phyloP scores from a whole-genome alignment of 2,888 invertebrate genomes.

The Ligdia adustata region DNA sequence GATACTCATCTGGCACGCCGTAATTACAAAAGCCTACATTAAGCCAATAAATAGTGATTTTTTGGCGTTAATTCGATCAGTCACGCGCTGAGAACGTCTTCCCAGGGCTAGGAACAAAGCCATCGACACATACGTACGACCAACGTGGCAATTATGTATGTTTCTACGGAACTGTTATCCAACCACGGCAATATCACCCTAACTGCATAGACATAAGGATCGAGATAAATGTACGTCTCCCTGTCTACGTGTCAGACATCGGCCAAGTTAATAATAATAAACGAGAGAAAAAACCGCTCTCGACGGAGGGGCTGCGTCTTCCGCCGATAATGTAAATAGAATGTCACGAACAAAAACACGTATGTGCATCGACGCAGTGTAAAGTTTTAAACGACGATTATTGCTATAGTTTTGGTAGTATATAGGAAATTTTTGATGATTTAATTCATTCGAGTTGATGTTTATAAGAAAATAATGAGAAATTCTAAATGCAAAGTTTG shows the following conservation, averaged over 20 bases:
- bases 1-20: not conserved
- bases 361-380: slow-evolving; percentile 44
- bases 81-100: slow-evolving; percentile 30
- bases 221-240: no score
- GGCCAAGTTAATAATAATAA: slow-evolving; percentile 80
- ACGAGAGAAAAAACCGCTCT: slow-evolving; percentile 73
- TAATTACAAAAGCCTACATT: slow-evolving; percentile 3
- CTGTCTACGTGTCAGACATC: slow-evolving; percentile 42
- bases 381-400: slow-evolving; percentile 42
- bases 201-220: no score
- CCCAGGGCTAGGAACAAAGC: slow-evolving; percentile 30
- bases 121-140: slow-evolving; percentile 21
- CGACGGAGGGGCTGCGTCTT: slow-evolving; percentile 75
- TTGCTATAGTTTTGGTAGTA: slow-evolving; percentile 15
- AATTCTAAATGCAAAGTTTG: slow-evolving; percentile 32
- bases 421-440: slow-evolving; percentile 18
- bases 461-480: slow-evolving; percentile 38
- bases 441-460: slow-evolving; percentile 22
- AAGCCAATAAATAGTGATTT: slow-evolving; percentile 15
- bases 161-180: slow-evolving; percentile 16
- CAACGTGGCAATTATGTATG: slow-evolving; percentile 32
- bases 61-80: slow-evolving; percentile 28
- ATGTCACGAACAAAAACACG: slow-evolving; percentile 48
- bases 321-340: slow-evolving; percentile 71
- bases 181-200: slow-evolving; percentile 9